phyloP scores from a whole-genome alignment of 2,888 invertebrate species.

The Andrena trimmerana region DNA sequence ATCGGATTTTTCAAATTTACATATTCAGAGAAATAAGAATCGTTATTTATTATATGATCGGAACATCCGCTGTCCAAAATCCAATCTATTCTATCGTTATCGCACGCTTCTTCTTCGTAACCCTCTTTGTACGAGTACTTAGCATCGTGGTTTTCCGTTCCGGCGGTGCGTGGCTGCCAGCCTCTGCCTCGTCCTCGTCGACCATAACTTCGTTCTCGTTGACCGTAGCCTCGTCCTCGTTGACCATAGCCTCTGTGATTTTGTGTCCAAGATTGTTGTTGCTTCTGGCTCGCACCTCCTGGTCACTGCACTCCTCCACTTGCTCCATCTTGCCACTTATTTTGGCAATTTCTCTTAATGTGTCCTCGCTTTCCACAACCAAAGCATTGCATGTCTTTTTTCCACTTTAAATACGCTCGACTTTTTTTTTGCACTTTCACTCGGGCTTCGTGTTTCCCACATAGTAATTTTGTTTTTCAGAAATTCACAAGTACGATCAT shows the following conservation, averaged over 20 bases:
- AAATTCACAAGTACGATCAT: constrained; percentile 67
- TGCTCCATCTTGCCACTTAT: neutral
- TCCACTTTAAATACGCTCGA: constrained; percentile 46
- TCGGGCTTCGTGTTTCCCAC: constrained; percentile 31
- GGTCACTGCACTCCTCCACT: constrained; percentile 1
- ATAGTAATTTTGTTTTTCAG: constrained; percentile 67
- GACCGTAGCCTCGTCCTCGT: constrained; percentile 1
- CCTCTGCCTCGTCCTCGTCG: neutral
- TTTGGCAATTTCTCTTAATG: constrained; percentile 17
- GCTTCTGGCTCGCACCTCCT: constrained; percentile 24
- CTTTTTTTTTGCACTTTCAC: constrained; percentile 15
- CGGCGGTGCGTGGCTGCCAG: constrained; percentile 11
- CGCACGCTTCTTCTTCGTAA: neutral
- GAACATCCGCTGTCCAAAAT: constrained; percentile 32
- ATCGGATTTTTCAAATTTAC: constrained; percentile 29
- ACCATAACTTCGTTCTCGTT: neutral
- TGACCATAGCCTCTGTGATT: neutral
- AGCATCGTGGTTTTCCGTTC: constrained; percentile 6
- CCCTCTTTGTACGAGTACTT: neutral
- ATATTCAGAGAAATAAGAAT: neutral
- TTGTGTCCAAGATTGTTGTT: constrained; percentile 7
- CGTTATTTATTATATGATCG: neutral
- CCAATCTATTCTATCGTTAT: constrained; percentile 34
- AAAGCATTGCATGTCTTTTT: constrained; percentile 31
- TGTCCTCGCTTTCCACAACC: constrained; percentile 45